Evolutionary conservation across 2,113 vertebrate species (phyloP), one percentile per base, ranked within the genome.

Genomic region (Callocephalon fimbriatum): DNA sequence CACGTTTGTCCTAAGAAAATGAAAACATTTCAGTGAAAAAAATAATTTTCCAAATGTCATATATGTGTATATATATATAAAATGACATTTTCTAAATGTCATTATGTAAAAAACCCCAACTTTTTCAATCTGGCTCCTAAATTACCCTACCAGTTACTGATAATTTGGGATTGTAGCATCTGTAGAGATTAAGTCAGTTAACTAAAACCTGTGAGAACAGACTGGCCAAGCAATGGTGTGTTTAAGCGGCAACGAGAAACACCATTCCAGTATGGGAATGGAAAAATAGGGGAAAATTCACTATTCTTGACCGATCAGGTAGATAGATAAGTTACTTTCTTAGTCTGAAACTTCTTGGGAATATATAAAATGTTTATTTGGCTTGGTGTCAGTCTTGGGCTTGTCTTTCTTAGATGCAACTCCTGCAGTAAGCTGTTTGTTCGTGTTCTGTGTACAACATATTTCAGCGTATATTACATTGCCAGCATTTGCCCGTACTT

Each of bases 51-150:
- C 32, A 58, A 35, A 23, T 58, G n/a, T 58, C 56, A 58, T 32
- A 27, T 53, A 14, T 58, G 6, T 14, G 21, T 58, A 3, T 58
- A 15, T 35, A 14, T 21, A n/a, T n/a, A 22, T n/a, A 58, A 58
- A 58, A 58, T 35, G 32, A 35, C 32, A 6, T 38, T 12, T 66
- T 59, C 61, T 18, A 54, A 16, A 35, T 25, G 25, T 19, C 8
- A 4, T 18, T 37, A 3, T 22, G 32, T 53, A 31, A 59, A 88
- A 54, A 54, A 85, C 0, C 2, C 7, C 16, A 10, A 0, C 1
- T 35, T 80, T 63, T 89, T 50, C 22, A 50, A 0, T 31, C 12
- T 31, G 17, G 5, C 20, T 87, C 17, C 67, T 58, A 61, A 66
- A 37, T 50, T 70, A 2, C 16, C 53, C 20, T 21, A 19, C 1